phyloP scores from a whole-genome alignment of 2,888 invertebrate genomes.

The Ectemnius continuus region DNA sequence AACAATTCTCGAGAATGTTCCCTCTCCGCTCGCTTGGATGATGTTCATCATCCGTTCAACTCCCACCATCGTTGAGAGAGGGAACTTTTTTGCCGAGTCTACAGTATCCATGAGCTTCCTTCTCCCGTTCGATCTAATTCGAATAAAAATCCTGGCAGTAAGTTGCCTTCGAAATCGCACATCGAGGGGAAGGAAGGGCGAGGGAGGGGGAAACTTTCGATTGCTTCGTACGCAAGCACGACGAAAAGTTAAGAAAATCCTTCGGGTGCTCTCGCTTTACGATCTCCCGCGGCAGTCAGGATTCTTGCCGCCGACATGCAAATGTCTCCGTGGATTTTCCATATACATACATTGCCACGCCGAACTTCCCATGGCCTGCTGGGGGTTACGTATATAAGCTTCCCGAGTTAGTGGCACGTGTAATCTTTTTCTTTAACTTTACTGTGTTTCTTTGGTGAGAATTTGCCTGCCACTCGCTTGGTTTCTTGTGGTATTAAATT shows the following conservation, averaged over 20 bases:
- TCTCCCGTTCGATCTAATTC: constrained; percentile 21
- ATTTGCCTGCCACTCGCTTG: no score
- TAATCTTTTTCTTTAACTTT: no score
- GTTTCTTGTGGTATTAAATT: no score
- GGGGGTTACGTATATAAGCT: no score
- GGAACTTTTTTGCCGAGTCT: constrained; percentile 19
- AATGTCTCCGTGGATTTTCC: not conserved
- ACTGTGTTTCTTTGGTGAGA: no score
- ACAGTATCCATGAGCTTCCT: constrained; percentile 12
- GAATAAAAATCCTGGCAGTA: constrained; percentile 18
- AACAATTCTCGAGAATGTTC: constrained; percentile 27
- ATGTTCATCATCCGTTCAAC: not conserved
- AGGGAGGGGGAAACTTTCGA: constrained; percentile 7
- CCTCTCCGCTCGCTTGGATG: no score
- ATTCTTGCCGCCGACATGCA: not conserved
- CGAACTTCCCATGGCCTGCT: not conserved
- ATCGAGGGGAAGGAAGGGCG: not conserved
- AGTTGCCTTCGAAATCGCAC: not conserved
- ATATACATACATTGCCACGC: not conserved
- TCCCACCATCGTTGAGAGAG: constrained; percentile 10
- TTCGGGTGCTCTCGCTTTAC: constrained; percentile 1
- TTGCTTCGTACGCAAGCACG: constrained; percentile 3
- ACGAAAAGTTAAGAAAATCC: constrained; percentile 11
- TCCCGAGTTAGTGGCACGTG: no score
- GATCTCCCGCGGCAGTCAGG: not conserved